Conservation (phyloP, 2,888 invertebrate species). For the Azorinus chamasolen region DNA sequence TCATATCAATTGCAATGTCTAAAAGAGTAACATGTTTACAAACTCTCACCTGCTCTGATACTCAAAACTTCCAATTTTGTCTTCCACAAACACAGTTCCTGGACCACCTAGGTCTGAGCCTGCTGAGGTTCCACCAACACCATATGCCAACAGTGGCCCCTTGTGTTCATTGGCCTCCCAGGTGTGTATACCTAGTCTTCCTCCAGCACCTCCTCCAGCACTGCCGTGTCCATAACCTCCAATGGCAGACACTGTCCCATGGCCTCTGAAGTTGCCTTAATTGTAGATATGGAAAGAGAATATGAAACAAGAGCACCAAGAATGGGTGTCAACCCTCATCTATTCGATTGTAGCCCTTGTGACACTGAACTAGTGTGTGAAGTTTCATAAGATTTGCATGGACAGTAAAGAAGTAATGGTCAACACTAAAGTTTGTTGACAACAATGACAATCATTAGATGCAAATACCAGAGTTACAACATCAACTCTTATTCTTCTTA, state of each 20-base stretch:
- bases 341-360: no score
- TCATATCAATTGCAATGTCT: no score
- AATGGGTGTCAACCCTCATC: no score
- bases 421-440: no score
- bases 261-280: conserved; percentile 72
- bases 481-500: no score
- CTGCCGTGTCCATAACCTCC: conserved; percentile 68
- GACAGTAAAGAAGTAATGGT: no score
- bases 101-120: conserved; percentile 74
- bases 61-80: conserved; percentile 46
- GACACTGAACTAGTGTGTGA: no score
- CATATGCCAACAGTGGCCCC: conserved; percentile 70
- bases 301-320: no score
- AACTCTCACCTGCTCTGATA: conserved; percentile 47
- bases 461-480: no score
- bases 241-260: conserved; percentile 70
- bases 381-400: no score
- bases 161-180: conserved; percentile 68
- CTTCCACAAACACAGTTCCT: conserved; percentile 77
- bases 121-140: conserved; percentile 51
- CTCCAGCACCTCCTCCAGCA: conserved; percentile 76
- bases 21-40: neutral
- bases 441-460: no score
- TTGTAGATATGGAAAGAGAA: no score
- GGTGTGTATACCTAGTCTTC: conserved; percentile 73